Evolutionary conservation across 2,113 vertebrate genomes (phyloP), one percentile per base, ranked within the genome.

Genomic region (Atherinomorus stipes): DNA sequence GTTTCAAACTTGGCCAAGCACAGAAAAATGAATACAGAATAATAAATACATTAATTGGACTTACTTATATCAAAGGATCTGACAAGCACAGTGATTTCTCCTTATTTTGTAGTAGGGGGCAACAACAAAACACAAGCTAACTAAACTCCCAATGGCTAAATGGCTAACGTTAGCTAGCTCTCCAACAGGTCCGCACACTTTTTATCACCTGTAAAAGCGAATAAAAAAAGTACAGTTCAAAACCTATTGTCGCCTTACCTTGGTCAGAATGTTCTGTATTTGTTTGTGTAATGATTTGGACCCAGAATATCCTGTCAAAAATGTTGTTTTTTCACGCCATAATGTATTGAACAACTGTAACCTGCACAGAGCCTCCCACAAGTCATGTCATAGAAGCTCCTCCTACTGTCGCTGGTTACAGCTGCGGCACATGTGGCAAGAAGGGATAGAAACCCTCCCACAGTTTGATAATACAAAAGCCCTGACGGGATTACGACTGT

Each of bases 81-180:
- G 7, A 47, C 16, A 44, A 4, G 2, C 21, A 51, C 21, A 22
- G 10, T 7, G 50, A 59, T 67, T 69, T 66, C 22, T 49, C 22
- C 31, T 21, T 3, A 8, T 38, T 4, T 22, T 23, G 11, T 63
- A 53, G 52, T 8, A 59, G 59, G 68, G 78, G 68, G 50, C 52
- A 60, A 60, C 64, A 54, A 44, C 40, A 62, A 71, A 75, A 78
- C 58, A 73, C 4, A 45, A 28, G 64, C 70, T 49, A 64, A 31
- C 40, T 15, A 1, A 73, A 68, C 63, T 65, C 40, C 64, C 51
- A 51, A 38, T 34, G 19, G 68, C 80, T 47, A 80, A 51, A 59
- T 57, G 7, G 87, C 88, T 90, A 91, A 64, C 64, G 60, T 57
- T 84, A 90, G 86, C 76, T 80, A 76, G 50, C 83, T 60, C 28